These are phyloP conservation scores for Ptiloglossa arizonensis DNA, from an alignment of 1,140 invertebrate species.

Conservation along the genomic window DNA sequence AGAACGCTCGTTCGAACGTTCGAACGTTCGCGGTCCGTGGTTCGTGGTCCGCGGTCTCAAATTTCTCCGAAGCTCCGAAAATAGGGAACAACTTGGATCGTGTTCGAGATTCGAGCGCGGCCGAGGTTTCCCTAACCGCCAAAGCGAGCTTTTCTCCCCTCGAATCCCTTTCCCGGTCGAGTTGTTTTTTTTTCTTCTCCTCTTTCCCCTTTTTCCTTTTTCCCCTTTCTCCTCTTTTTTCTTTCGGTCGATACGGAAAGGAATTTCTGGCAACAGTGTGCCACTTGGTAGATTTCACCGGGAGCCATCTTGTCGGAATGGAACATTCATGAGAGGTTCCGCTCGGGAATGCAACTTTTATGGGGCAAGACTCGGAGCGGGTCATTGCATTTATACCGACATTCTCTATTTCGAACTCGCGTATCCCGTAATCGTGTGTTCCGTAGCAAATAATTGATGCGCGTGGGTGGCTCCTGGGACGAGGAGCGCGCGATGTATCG, in stretches of 20 bases:
- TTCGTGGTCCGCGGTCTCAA: too few species aligned
- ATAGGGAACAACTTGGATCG: background rate
- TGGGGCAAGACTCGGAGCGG: conserved; percentile 45
- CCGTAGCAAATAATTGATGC: conserved; percentile 60
- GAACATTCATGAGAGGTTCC: conserved; percentile 64
- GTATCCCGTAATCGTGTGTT: conserved; percentile 58
- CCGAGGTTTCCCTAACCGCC: background rate
- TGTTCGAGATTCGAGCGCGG: background rate
- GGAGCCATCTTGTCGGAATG: conserved; percentile 48
- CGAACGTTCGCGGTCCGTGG: too few species aligned
- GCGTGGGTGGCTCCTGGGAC: background rate
- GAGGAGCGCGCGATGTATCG: conserved; percentile 4
- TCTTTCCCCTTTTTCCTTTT: too few species aligned
- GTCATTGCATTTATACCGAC: conserved; percentile 60
- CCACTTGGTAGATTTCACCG: conserved; percentile 39
- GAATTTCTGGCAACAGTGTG: conserved; percentile 19
- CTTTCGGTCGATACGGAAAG: background rate
- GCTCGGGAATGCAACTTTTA: conserved; percentile 66
- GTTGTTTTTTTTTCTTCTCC: too few species aligned
- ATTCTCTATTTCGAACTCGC: conserved; percentile 52
- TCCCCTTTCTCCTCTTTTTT: too few species aligned
- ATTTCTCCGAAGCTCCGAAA: too few species aligned
- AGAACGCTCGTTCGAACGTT: too few species aligned
- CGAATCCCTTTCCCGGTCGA: background rate
- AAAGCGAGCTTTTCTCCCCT: background rate